Evolutionary conservation across 2,888 invertebrate genomes (phyloP).

Genomic region (Reticulitermes lucifugus): DNA sequence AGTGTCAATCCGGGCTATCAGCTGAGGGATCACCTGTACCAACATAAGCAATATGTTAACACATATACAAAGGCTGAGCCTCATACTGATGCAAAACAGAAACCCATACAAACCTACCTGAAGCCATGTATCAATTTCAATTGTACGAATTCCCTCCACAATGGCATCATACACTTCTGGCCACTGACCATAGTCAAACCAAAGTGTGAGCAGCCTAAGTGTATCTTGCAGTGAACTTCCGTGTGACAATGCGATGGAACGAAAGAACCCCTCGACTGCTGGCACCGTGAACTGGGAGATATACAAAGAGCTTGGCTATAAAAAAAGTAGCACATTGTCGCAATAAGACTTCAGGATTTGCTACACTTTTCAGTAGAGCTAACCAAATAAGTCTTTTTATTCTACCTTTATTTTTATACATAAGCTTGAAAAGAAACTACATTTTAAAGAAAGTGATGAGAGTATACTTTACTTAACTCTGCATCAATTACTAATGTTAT

Average conservation of each 20-base stretch:
- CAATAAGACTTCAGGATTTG: too few species aligned
- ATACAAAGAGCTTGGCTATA: constrained; percentile 61
- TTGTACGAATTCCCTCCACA: constrained; percentile 89
- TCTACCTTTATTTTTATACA: too few species aligned
- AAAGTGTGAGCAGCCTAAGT: constrained; percentile 91
- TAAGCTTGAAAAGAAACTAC: too few species aligned
- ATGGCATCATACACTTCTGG: constrained; percentile 94
- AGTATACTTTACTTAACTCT: too few species aligned
- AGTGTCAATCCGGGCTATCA: constrained; percentile 98
- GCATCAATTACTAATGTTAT: too few species aligned
- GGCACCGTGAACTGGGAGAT: constrained; percentile 88
- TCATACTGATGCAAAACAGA: background rate
- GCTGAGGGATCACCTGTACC: constrained; percentile 89
- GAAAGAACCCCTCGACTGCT: constrained; percentile 96
- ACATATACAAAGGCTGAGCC: background rate
- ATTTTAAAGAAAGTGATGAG: too few species aligned
- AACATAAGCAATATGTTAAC: background rate
- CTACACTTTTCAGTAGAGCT: too few species aligned
- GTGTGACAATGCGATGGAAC: constrained; percentile 91
- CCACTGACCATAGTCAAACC: constrained; percentile 98
- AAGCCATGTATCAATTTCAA: constrained; percentile 98
- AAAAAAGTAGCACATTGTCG: background rate
- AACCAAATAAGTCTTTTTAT: too few species aligned
- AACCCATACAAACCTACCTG: constrained; percentile 69
- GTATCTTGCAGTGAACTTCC: constrained; percentile 97